A percentile compares a stretch with the other conserved stretches of the same genome.
phyloP scores from a whole-genome alignment of 2,797 vertebrate genomes.

The Rhinophrynus dorsalis region DNA sequence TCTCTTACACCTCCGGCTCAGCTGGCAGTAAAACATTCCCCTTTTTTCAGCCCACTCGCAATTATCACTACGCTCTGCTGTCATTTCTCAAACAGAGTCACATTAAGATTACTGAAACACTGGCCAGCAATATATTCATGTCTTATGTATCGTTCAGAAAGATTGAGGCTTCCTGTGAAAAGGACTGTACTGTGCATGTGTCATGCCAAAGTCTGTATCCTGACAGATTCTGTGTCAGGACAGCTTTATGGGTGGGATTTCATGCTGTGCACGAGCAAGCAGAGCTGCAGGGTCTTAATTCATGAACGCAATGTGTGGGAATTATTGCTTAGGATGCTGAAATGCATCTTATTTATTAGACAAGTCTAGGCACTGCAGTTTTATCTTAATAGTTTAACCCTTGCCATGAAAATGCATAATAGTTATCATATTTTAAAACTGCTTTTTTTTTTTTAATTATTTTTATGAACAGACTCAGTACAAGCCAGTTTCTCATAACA shows the following conservation, averaged over 20 bases:
- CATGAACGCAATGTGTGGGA: no score
- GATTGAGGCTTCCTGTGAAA: not conserved
- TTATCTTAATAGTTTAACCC: no score
- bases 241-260: not conserved
- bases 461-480: no score
- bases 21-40: constrained; percentile 23
- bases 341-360: no score
- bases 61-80: constrained; percentile 45
- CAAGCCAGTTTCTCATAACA: no score
- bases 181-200: not conserved
- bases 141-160: not conserved
- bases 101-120: not conserved
- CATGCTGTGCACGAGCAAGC: not conserved
- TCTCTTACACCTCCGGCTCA: constrained; percentile 27
- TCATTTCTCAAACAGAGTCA: constrained; percentile 50
- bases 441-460: no score
- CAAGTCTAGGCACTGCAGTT: no score
- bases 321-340: no score
- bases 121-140: constrained; percentile 11
- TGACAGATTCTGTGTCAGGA: not conserved
- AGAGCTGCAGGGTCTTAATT: not conserved
- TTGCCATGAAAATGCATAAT: no score
- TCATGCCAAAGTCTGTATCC: not conserved
- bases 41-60: constrained; percentile 35
- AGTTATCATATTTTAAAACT: no score